Evolutionary conservation across 2,888 invertebrate genomes (phyloP).

Genomic region (Mystacides longicornis): DNA sequence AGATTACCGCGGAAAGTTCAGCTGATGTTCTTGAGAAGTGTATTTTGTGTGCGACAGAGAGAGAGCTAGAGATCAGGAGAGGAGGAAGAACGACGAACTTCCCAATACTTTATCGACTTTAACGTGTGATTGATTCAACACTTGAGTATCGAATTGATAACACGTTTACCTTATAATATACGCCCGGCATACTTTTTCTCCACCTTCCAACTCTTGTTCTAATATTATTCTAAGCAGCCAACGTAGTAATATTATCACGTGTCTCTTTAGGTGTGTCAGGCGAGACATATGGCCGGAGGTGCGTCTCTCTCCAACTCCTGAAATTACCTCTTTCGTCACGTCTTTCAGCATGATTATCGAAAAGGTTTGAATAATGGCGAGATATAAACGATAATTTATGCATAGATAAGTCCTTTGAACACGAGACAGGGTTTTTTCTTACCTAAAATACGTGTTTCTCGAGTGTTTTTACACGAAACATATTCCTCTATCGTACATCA

Average conservation of each 20-base stretch:
- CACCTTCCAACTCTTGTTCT: no score
- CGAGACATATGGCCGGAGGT: no score
- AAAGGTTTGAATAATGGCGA: neutral
- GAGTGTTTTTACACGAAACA: neutral
- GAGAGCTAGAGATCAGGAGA: neutral
- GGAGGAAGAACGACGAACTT: no score
- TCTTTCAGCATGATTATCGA: constrained; percentile 1
- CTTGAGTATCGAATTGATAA: neutral
- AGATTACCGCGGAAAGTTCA: neutral
- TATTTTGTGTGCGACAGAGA: neutral
- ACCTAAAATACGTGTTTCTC: neutral
- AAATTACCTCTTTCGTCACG: constrained; percentile 2
- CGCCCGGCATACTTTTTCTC: no score
- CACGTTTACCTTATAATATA: no score
- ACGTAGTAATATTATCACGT: no score
- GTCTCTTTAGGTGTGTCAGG: no score
- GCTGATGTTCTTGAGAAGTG: neutral
- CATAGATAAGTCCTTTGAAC: neutral
- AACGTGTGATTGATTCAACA: constrained; percentile 1
- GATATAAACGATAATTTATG: neutral
- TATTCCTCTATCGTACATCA: no score
- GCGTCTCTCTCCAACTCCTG: neutral
- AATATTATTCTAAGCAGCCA: no score
- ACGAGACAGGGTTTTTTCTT: neutral
- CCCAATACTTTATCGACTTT: neutral